These are phyloP conservation scores for Thelaira solivaga DNA, from an alignment of 2,888 invertebrate genomes.

Conservation along the genomic window DNA sequence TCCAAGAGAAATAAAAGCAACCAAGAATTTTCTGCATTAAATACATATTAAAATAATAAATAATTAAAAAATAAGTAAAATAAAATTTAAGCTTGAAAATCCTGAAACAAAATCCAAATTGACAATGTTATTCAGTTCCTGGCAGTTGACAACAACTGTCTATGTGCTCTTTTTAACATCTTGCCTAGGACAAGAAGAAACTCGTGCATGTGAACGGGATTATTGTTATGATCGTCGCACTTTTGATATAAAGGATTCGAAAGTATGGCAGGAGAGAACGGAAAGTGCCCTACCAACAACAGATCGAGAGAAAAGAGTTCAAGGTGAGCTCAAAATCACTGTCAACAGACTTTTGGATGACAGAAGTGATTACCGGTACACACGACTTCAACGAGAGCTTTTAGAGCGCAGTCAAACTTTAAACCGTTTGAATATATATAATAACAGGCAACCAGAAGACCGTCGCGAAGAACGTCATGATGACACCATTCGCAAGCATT, in stretches of 20 bases:
- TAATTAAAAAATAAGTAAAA: neutral
- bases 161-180: constrained; percentile 63
- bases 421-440: neutral
- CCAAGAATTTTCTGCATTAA: constrained; percentile 8
- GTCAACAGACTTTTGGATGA: constrained; percentile 11
- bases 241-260: neutral
- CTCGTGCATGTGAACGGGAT: constrained; percentile 47
- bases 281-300: neutral
- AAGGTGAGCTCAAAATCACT: neutral
- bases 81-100: too few species aligned
- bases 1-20: neutral
- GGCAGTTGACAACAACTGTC: constrained; percentile 68
- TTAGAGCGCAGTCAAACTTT: neutral
- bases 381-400: neutral
- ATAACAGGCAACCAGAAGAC: neutral
- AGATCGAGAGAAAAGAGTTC: neutral
- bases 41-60: constrained; percentile 9
- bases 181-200: constrained; percentile 61
- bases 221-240: constrained; percentile 43
- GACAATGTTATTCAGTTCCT: constrained; percentile 66
- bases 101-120: constrained; percentile 12
- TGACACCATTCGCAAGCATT: too few species aligned
- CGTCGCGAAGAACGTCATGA: neutral
- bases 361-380: neutral
- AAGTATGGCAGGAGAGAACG: neutral